Percentiles rank a stretch among this genome's conserved stretches.
Evolutionary conservation across 1,140 invertebrate genomes (phyloP).

Genomic region (Zelostemma sp.): DNA sequence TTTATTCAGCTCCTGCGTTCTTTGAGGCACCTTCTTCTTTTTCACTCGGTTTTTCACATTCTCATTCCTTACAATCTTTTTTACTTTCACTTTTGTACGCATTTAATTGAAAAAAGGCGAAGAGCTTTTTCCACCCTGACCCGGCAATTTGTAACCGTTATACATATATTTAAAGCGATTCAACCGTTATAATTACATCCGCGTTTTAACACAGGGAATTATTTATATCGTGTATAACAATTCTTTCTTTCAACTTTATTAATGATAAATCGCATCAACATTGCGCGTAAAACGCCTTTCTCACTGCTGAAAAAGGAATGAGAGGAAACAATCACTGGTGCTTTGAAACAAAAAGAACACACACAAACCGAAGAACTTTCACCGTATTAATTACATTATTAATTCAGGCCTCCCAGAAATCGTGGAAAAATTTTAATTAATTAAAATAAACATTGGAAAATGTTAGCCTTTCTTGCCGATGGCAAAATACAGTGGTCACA

Average conservation of each 20-base stretch:
- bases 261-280: neutral
- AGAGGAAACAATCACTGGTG: no score
- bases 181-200: neutral
- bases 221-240: neutral
- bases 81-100: conserved; percentile 31
- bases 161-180: neutral
- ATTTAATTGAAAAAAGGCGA: conserved; percentile 34
- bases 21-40: conserved; percentile 33
- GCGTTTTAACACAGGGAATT: neutral
- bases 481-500: conserved; percentile 7
- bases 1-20: conserved; percentile 48
- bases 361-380: no score
- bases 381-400: no score
- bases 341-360: neutral
- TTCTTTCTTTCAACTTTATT: neutral
- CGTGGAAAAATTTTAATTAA: neutral
- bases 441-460: conserved; percentile 14
- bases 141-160: conserved; percentile 2
- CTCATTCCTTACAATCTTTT: conserved; percentile 18
- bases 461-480: neutral
- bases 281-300: no score
- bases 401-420: no score
- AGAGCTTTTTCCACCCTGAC: conserved; percentile 11
- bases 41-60: conserved; percentile 31
- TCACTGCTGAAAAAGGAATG: no score